Evolutionary conservation across 2,113 vertebrate species (phyloP).

Genomic region (Melanocharis versteri): DNA sequence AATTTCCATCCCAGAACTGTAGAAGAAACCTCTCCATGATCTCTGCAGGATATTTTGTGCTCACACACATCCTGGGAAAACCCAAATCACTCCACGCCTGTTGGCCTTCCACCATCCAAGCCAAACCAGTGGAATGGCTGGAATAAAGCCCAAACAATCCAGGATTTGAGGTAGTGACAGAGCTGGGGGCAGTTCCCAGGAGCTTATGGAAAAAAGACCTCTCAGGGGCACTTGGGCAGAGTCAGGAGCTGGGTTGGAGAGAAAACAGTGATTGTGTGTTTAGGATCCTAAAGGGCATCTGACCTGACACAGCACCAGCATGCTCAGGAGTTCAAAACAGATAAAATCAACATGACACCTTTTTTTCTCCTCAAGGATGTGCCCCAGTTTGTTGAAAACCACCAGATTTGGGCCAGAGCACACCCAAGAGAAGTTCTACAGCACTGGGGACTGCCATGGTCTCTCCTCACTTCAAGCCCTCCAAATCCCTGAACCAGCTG

Average conservation of each 20-base stretch:
- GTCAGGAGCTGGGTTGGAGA: neutral
- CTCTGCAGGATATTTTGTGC: neutral
- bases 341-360: neutral
- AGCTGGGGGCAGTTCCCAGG: neutral
- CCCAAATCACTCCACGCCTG: accelerated
- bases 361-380: neutral
- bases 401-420: neutral
- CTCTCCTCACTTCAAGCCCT: neutral
- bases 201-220: neutral
- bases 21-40: accelerated
- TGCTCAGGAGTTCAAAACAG: neutral
- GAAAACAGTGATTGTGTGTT: neutral
- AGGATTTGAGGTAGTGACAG: neutral
- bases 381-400: neutral
- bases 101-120: neutral
- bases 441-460: neutral
- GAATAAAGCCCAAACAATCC: neutral
- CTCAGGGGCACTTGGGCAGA: accelerated
- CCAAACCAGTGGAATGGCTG: neutral
- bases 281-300: neutral
- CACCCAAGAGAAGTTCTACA: neutral
- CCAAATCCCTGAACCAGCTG: neutral
- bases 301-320: neutral
- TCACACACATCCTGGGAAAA: neutral
- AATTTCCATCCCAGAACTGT: neutral